Base-by-base conservation (phyloP, 2,888 invertebrate genomes). In the Adela reaumurella region DNA sequence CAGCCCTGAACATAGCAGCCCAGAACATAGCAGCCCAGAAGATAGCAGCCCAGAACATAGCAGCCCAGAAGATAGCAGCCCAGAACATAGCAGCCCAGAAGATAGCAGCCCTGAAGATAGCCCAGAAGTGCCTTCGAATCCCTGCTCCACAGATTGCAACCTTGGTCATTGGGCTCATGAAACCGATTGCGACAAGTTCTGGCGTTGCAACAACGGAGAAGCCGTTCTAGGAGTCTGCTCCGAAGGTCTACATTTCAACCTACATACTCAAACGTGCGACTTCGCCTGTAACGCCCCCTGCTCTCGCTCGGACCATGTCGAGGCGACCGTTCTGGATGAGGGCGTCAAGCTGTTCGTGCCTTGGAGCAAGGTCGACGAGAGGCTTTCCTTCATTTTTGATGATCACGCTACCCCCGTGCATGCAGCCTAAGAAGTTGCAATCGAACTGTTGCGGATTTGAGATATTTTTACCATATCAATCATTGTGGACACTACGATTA, bases 221-320 rank as follows among this genome's bases (percentile, higher is more conserved):
- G 56, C 63, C 1, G 56, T 62, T 16, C 24, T 71, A 19, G 57
- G 58, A 0, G 51, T 56, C 0, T 78, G 77, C 53, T 54, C 72
- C 1, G 67, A 70, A 56, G 77, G 77, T 17, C 59, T 78, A 3
- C 62, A 67, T 47, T 78, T 73, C 61, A 77, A 77, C 47, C 58
- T 57, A 0, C 53, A 29, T 0, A 66, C 65, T 0, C 54, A 53
- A 1, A 67, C 68, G 1, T 77, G 77, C 48, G 77, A 50, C 41
- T 46, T 50, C n/a, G 46, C 16, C 10, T 54, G 54, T 46, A 54
- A 54, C 28, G 51, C 51, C n/a, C 4, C 51, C 51, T 42, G 49
- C 48, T 1, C 47, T 50, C 18, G n/a, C 24, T 18, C 43, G 2
- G 51, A 55, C 0, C 50, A 45, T 0, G 49, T 65, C 0, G 63